These are phyloP conservation scores for Sebastiscus albofasciatus DNA, from an alignment of 2,797 vertebrate species.

Conservation along the genomic window DNA sequence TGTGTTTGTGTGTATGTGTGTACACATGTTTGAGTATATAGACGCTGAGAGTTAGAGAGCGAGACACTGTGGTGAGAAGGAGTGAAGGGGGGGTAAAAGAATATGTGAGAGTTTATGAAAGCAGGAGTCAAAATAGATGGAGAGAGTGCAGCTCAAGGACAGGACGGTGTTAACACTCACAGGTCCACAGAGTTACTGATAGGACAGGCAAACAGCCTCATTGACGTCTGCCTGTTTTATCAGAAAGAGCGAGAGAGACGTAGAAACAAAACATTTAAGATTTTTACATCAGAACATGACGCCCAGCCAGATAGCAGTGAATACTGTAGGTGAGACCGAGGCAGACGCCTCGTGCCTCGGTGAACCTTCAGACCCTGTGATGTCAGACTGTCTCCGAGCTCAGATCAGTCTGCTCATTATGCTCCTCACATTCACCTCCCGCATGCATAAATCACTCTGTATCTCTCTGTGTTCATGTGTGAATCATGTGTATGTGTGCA, in stretches of 20 bases:
- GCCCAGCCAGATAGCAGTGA: conserved; percentile 25
- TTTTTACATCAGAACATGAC: conserved; percentile 29
- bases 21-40: conserved; percentile 17
- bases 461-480: neutral
- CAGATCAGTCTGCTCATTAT: neutral
- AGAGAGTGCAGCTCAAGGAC: conserved; percentile 59
- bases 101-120: conserved; percentile 7
- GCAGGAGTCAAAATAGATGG: conserved; percentile 33
- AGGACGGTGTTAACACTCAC: neutral
- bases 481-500: neutral
- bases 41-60: neutral
- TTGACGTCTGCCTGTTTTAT: conserved; percentile 56
- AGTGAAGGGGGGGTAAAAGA: neutral
- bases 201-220: conserved; percentile 19
- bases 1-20: conserved; percentile 41
- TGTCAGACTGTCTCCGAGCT: conserved; percentile 44
- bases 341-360: conserved; percentile 8
- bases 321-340: conserved; percentile 14
- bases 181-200: conserved; percentile 24
- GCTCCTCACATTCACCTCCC: conserved; percentile 33
- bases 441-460: conserved; percentile 24
- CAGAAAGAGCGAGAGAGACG: conserved; percentile 1
- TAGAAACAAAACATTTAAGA: conserved; percentile 21
- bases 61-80: conserved; percentile 11
- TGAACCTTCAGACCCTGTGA: conserved; percentile 22